Base-by-base conservation (phyloP, 2,797 vertebrate species). In the Poeciliopsis infans region DNA sequence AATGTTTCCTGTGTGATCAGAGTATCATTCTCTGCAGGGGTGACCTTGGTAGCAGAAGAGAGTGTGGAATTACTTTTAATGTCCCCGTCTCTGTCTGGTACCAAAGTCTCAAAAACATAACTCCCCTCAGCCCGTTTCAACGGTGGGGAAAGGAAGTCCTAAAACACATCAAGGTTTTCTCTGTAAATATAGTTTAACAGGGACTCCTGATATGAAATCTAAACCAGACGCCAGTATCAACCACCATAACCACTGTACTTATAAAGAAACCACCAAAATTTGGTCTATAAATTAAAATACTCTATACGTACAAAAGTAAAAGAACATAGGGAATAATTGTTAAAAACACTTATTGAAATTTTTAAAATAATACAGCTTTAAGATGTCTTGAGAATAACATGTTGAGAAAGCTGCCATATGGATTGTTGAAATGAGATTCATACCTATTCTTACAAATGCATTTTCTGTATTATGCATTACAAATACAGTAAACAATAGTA, bases 1-100 rank as follows among this genome's bases (percentile, higher is more conserved):
- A 70, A 76, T n/a, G 83, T 77, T 76, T 57, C 76, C 73, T 57
- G 46, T 45, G 72, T 77, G 83, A 80, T 70, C 2, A 36, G 84
- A 75, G 84, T 86, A 68, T 82, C 75, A 83, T 80, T 84, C 77
- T 87, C 86, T 79, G 61, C 33, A 79, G 83, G 87, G 85, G 84
- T 84, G 86, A 87, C 46, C 78, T 75, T 74, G 79, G 85, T n/a
- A 88, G 57, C 77, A 88, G 83, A 66, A 84, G 80, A 72, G 61
- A 83, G 76, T 46, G 15, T 83, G 47, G 72, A 84, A 80, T 83
- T 84, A 83, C 76, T 81, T 79, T 84, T 25, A 77, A 78, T 43
- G 64, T 72, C 73, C 72, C 45, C n/a, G 74, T 70, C 66, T 68
- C 49, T 66, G 41, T 79, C 77, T 85, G 78, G 75, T 74, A 5